phyloP scores from a whole-genome alignment of 1,140 invertebrate species.

The Lepidostoma basale region DNA sequence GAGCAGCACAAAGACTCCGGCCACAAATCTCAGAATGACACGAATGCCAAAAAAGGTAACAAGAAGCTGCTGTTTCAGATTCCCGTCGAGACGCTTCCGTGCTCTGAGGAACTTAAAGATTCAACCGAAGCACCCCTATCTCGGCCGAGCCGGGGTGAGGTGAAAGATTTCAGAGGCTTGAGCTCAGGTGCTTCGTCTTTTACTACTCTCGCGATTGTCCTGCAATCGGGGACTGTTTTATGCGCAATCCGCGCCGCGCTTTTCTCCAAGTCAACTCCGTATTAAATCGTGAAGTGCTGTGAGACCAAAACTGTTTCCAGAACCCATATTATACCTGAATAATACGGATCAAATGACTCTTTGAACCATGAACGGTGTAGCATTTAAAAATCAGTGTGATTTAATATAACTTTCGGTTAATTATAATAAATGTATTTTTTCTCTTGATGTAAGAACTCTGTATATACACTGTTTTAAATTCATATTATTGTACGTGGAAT shows the following conservation, averaged over 20 bases:
- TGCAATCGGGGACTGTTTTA: neutral
- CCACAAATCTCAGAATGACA: slow-evolving; percentile 27
- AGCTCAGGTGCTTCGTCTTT: slow-evolving; percentile 8
- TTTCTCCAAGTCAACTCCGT: neutral
- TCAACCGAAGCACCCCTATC: slow-evolving; percentile 58
- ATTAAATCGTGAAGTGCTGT: no score
- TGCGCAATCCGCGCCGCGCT: neutral
- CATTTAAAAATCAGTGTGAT: slow-evolving; percentile 25
- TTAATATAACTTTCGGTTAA: slow-evolving; percentile 1
- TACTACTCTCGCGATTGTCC: neutral
- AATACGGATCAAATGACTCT: neutral
- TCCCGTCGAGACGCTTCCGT: slow-evolving; percentile 63
- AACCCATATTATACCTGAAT: no score
- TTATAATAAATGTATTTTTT: slow-evolving; percentile 3
- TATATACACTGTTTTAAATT: no score
- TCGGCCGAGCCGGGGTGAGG: slow-evolving; percentile 44
- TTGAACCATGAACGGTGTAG: neutral
- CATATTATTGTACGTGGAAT: no score
- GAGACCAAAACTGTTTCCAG: no score
- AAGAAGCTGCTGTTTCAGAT: slow-evolving; percentile 58
- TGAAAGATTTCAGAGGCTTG: slow-evolving; percentile 38
- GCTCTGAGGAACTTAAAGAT: slow-evolving; percentile 61
- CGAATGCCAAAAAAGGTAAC: slow-evolving; percentile 22
- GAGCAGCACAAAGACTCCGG: slow-evolving; percentile 35
- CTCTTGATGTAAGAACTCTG: neutral